A percentile compares a stretch with the other conserved stretches of the same genome.
Evolutionary conservation across 2,113 vertebrate species (phyloP).

Genomic region (Tyrannus savana): DNA sequence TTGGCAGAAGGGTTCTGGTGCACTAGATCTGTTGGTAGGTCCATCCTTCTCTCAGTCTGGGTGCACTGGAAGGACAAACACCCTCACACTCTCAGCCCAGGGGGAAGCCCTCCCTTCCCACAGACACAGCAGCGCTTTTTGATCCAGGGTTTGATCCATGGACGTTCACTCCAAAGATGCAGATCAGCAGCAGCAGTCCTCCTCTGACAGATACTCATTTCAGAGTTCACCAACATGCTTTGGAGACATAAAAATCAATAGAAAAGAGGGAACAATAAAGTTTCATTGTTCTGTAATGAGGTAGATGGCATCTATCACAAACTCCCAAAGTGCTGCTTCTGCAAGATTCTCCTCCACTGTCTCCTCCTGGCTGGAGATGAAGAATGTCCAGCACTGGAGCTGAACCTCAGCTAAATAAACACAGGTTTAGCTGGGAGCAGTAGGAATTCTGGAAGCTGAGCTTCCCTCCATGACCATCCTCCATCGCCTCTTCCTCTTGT

Average conservation of each 20-base stretch:
- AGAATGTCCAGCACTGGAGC: neutral
- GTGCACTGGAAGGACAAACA: neutral
- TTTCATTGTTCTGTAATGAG: conserved; percentile 67
- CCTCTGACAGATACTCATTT: conserved; percentile 66
- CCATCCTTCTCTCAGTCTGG: neutral
- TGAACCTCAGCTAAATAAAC: neutral
- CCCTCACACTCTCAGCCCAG: neutral
- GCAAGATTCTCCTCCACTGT: conserved; percentile 29
- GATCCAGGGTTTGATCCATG: neutral
- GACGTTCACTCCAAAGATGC: neutral
- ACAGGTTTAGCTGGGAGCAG: neutral
- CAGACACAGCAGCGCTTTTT: fast-evolving
- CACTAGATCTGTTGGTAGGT: neutral
- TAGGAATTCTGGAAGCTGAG: neutral
- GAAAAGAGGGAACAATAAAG: conserved; percentile 65
- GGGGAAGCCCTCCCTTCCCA: neutral
- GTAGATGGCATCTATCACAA: conserved; percentile 51
- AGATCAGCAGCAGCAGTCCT: neutral
- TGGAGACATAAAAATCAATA: conserved; percentile 71
- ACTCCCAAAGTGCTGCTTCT: conserved; percentile 56
- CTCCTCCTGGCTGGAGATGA: neutral
- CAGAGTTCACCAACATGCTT: conserved; percentile 30
- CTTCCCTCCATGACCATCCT: neutral
- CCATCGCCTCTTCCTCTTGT: neutral
- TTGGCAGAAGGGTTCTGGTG: neutral